Percentiles rank a stretch among this genome's conserved stretches.
Conservation (phyloP, 2,888 invertebrate genomes). For the Cephalotes varians region DNA sequence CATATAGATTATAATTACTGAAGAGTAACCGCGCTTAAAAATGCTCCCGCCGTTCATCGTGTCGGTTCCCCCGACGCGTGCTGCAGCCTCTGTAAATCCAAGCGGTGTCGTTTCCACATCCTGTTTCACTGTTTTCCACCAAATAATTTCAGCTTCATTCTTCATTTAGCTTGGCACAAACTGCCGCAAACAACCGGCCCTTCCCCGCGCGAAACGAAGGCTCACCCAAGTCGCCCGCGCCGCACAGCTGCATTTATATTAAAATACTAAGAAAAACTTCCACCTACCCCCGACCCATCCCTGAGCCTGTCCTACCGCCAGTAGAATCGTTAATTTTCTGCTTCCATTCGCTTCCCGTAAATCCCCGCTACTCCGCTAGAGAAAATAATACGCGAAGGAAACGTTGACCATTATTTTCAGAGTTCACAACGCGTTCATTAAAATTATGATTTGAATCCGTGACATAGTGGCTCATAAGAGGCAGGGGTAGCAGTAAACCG, state of each 20-base stretch:
- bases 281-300: constrained; percentile 63
- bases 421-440: constrained; percentile 80
- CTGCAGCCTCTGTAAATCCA: constrained; percentile 83
- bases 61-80: constrained; percentile 59
- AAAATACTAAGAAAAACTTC: constrained; percentile 86
- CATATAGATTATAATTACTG: constrained; percentile 61
- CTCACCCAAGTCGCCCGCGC: constrained; percentile 77
- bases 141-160: constrained; percentile 86
- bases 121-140: constrained; percentile 86
- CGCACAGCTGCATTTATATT: constrained; percentile 85
- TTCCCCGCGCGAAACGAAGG: constrained; percentile 69
- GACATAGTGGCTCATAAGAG: constrained; percentile 49
- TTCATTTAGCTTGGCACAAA: constrained; percentile 86
- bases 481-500: neutral
- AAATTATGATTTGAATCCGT: constrained; percentile 76
- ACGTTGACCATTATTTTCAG: constrained; percentile 85
- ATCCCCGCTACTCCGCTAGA: constrained; percentile 78
- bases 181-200: constrained; percentile 85
- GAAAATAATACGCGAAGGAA: constrained; percentile 85
- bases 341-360: constrained; percentile 86
- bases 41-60: constrained; percentile 63
- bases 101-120: constrained; percentile 85
- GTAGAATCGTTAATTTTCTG: constrained; percentile 86
- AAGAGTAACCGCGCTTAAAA: constrained; percentile 63
- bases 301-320: constrained; percentile 59